These are phyloP conservation scores for Parasteatoda lunata DNA, from an alignment of 2,888 invertebrate genomes.

Conservation along the genomic window DNA sequence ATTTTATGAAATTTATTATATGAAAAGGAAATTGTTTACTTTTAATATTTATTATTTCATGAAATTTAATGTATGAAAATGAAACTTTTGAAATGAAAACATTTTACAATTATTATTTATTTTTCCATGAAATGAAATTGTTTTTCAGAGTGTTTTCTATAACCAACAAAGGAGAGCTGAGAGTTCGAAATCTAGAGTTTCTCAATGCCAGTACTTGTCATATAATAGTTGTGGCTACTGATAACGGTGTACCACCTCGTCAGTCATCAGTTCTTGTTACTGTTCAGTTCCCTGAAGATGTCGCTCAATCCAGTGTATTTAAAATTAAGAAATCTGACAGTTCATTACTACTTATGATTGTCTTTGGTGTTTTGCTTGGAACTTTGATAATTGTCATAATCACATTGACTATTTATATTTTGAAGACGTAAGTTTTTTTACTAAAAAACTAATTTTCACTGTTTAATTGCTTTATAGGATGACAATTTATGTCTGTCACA, in stretches of 20 bases:
- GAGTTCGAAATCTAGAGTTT: slow-evolving; percentile 71
- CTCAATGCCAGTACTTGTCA: slow-evolving; percentile 80
- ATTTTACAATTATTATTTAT: too few species aligned
- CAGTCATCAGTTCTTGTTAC: slow-evolving; percentile 76
- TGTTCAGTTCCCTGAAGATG: slow-evolving; percentile 72
- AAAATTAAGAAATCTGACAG: slow-evolving; percentile 73
- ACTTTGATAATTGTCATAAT: slow-evolving; percentile 84
- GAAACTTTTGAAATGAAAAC: too few species aligned
- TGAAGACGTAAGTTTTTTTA: slow-evolving; percentile 69
- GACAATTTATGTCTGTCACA: too few species aligned
- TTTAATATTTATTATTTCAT: too few species aligned
- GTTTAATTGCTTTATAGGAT: not conserved
- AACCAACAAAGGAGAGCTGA: slow-evolving; percentile 81
- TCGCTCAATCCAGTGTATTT: slow-evolving; percentile 72
- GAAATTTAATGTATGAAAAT: too few species aligned
- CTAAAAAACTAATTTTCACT: not conserved
- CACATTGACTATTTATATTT: slow-evolving; percentile 83
- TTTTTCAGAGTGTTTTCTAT: slow-evolving; percentile 79
- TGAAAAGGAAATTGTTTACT: too few species aligned
- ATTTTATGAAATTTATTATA: too few species aligned
- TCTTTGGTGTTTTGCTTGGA: slow-evolving; percentile 83
- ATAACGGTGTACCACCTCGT: slow-evolving; percentile 87
- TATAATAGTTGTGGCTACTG: slow-evolving; percentile 87
- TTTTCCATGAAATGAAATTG: not conserved
- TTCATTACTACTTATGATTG: slow-evolving; percentile 78